phyloP scores from a whole-genome alignment of 2,888 invertebrate species.

The Trachelus troglodyta region DNA sequence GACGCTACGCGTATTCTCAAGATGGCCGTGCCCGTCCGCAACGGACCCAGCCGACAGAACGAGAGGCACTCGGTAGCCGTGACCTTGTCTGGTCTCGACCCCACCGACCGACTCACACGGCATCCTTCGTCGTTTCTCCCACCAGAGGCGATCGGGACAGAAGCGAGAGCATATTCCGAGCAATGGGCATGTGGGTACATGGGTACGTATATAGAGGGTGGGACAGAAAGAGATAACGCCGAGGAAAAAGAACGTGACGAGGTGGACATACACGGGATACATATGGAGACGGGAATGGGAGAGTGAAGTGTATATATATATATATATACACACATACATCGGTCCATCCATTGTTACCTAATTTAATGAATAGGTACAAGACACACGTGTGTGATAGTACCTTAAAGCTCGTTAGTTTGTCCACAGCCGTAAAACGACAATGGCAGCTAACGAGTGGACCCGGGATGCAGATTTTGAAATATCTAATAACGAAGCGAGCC shows the following conservation, averaged over 20 bases:
- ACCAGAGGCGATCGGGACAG: neutral
- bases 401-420: slow-evolving; percentile 43
- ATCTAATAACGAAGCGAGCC: neutral
- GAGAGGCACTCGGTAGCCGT: slow-evolving; percentile 57
- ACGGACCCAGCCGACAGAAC: slow-evolving; percentile 14
- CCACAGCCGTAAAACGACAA: slow-evolving; percentile 43
- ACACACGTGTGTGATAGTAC: slow-evolving; percentile 46
- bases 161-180: neutral
- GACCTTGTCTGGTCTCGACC: slow-evolving; percentile 63
- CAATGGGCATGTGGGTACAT: neutral
- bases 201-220: neutral
- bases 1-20: slow-evolving; percentile 51
- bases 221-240: neutral
- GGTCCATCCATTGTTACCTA: slow-evolving; percentile 51
- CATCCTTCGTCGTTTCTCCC: slow-evolving; percentile 26
- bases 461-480: slow-evolving; percentile 4
- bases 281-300: neutral
- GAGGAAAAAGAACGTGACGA: slow-evolving; percentile 11
- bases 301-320: slow-evolving; percentile 7
- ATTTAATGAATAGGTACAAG: slow-evolving; percentile 48
- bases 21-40: slow-evolving; percentile 48
- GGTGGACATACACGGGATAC: neutral
- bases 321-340: slow-evolving; percentile 23
- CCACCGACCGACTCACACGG: slow-evolving; percentile 26
- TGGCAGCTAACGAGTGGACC: slow-evolving; percentile 35